Percentiles rank a stretch among this genome's conserved stretches.
Conservation (phyloP, 1,140 invertebrate genomes). For the Drosophila neocordata region DNA sequence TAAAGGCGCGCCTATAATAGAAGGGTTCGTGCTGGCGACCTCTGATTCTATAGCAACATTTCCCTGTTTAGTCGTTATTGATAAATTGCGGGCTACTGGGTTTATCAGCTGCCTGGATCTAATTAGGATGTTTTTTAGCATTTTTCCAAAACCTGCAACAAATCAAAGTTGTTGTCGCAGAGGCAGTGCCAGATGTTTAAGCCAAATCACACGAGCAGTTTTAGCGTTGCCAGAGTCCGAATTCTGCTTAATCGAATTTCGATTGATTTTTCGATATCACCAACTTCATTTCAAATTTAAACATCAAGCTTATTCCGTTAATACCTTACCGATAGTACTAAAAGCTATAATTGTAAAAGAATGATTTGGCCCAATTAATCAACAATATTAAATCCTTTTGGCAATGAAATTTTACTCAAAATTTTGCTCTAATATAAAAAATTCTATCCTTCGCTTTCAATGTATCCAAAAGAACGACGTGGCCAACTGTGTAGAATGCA, state of each 20-base stretch:
- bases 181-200: no score
- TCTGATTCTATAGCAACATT: conserved; percentile 9
- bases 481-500: conserved; percentile 10
- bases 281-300: no score
- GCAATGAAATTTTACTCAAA: conserved; percentile 23
- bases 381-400: conserved; percentile 5
- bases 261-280: no score
- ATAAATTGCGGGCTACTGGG: conserved; percentile 54
- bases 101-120: conserved; percentile 61
- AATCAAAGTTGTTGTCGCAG: neutral
- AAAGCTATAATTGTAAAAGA: neutral
- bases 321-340: no score
- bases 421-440: conserved; percentile 31
- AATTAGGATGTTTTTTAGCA: conserved; percentile 74
- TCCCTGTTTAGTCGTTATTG: conserved; percentile 15
- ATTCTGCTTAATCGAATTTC: no score
- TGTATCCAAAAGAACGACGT: conserved; percentile 2
- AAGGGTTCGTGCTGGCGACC: neutral
- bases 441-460: neutral
- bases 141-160: conserved; percentile 39
- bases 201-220: no score
- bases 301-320: no score
- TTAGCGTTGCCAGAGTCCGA: no score
- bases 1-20: conserved; percentile 39
- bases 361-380: no score